Evolutionary conservation across 2,113 vertebrate genomes (phyloP).

Genomic region (Barbus barbus): DNA sequence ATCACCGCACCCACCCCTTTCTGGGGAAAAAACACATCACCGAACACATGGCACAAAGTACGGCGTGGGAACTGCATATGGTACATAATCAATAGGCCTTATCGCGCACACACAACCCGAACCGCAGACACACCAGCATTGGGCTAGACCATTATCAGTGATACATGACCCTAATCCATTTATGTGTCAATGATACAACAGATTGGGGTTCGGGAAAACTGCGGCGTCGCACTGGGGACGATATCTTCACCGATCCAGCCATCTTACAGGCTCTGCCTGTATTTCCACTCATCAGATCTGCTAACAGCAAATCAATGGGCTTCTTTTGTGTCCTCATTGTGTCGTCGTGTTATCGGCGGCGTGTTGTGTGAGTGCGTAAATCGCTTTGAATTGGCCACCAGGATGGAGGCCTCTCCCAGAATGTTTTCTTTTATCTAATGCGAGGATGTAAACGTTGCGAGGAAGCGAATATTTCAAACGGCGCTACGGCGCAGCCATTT

Average conservation of each 20-base stretch:
- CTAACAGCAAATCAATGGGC: constrained; percentile 58
- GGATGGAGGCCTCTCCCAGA: constrained; percentile 7
- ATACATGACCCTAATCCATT: constrained; percentile 72
- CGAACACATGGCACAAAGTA: constrained; percentile 55
- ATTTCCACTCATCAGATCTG: constrained; percentile 45
- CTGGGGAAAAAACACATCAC: constrained; percentile 32
- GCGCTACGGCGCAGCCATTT: not conserved
- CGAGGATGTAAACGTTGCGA: constrained; percentile 10
- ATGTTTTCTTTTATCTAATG: constrained; percentile 35
- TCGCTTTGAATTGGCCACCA: constrained; percentile 9
- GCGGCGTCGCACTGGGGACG: constrained; percentile 36
- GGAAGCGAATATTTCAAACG: constrained; percentile 29
- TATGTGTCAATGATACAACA: constrained; percentile 63
- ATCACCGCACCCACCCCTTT: constrained; percentile 38
- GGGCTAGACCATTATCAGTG: constrained; percentile 60
- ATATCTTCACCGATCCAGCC: constrained; percentile 56
- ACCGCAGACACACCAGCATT: constrained; percentile 52
- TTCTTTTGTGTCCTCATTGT: constrained; percentile 55
- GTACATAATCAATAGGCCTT: constrained; percentile 70
- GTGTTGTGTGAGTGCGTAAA: not conserved
- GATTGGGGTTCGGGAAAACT: constrained; percentile 45
- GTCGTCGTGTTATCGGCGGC: constrained; percentile 40
- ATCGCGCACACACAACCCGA: constrained; percentile 60
- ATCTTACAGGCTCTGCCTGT: constrained; percentile 36
- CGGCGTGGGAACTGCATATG: constrained; percentile 54